Evolutionary conservation across 1,140 invertebrate species (phyloP).

Genomic region (Mesaphorura yosii): DNA sequence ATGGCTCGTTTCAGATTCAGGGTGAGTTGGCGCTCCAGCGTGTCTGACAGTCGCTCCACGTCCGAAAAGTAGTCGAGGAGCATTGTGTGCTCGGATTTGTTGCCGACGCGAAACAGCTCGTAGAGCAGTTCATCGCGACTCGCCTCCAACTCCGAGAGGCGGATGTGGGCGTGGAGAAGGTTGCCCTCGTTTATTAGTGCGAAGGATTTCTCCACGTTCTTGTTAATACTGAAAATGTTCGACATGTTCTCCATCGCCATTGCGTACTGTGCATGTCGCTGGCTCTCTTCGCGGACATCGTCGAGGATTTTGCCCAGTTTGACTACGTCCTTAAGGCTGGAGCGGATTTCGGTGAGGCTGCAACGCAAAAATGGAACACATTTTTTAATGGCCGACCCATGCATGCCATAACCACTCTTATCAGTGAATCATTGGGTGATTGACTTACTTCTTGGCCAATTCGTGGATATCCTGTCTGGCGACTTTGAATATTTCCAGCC

Average conservation of each 20-base stretch:
- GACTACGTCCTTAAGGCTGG: conserved; percentile 53
- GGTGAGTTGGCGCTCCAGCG: conserved; percentile 83
- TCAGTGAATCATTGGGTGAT: background rate
- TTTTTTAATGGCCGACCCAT: background rate
- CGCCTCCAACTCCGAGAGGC: conserved; percentile 87
- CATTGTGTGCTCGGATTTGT: conserved; percentile 68
- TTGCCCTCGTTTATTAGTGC: conserved; percentile 91
- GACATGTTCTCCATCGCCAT: conserved; percentile 96
- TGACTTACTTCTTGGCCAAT: conserved; percentile 55
- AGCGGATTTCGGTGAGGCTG: conserved; percentile 49
- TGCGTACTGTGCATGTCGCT: conserved; percentile 85
- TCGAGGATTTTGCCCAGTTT: conserved; percentile 64
- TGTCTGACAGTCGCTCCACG: conserved; percentile 76
- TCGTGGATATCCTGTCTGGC: conserved; percentile 67
- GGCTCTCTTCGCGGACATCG: conserved; percentile 81
- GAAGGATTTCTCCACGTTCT: conserved; percentile 88
- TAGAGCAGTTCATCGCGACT: conserved; percentile 89
- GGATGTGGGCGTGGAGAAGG: conserved; percentile 83
- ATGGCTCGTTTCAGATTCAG: conserved; percentile 78
- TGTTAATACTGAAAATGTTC: conserved; percentile 94
- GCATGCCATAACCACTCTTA: background rate
- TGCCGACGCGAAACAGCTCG: conserved; percentile 86
- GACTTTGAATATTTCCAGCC: conserved; percentile 75
- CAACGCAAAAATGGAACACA: conserved; percentile 13
- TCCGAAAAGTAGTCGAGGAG: conserved; percentile 92